Evolutionary conservation across 2,888 invertebrate genomes (phyloP).

Genomic region (Penaeus monodon): DNA sequence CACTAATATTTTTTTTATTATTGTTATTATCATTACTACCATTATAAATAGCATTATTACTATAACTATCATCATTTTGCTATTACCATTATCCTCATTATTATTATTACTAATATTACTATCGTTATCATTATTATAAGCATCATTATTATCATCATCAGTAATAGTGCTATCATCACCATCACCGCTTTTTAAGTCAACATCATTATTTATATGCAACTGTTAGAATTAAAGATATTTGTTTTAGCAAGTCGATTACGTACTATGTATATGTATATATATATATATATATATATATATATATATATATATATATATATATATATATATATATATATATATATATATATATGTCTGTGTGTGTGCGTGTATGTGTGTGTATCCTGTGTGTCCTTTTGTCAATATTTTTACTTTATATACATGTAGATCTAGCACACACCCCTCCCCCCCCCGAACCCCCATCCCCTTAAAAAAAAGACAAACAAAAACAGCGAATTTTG

Average conservation of each 20-base stretch:
- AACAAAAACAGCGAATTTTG: too few species aligned
- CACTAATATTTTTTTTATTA: background rate
- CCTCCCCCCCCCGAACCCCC: too few species aligned
- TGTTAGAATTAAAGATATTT: too few species aligned
- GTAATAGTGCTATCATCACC: background rate
- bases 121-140: background rate
- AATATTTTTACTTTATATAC: too few species aligned
- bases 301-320: constrained; percentile 3
- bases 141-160: background rate
- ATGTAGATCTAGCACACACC: too few species aligned
- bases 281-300: constrained; percentile 8
- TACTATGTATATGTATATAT: background rate
- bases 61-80: background rate
- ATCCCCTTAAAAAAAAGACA: too few species aligned
- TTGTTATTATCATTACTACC: background rate
- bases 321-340: background rate
- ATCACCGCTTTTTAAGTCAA: background rate
- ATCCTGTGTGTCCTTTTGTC: too few species aligned
- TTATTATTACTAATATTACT: background rate
- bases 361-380: too few species aligned
- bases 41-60: background rate
- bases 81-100: background rate
- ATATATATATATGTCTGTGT: too few species aligned
- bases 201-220: too few species aligned
- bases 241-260: background rate